Evolutionary conservation across 2,797 vertebrate species (phyloP).

Genomic region (Ctenopoma multispine): DNA sequence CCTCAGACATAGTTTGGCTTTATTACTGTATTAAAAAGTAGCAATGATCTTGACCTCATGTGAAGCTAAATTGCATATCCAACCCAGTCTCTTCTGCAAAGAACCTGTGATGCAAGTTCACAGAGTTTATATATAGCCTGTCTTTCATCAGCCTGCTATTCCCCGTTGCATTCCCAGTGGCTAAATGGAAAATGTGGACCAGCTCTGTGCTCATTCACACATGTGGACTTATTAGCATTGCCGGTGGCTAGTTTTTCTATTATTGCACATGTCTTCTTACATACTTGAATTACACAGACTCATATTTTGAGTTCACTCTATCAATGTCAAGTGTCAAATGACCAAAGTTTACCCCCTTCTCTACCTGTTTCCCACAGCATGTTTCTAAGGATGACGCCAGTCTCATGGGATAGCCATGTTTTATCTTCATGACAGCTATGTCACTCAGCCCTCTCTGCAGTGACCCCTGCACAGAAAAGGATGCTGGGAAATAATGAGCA

Average conservation of each 20-base stretch:
- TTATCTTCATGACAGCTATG: slow-evolving; percentile 85
- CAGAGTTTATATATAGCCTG: slow-evolving; percentile 79
- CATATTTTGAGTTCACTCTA: slow-evolving; percentile 37
- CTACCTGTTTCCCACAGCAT: slow-evolving; percentile 78
- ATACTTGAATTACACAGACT: slow-evolving; percentile 27
- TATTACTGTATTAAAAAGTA: slow-evolving; percentile 31
- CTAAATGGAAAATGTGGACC: slow-evolving; percentile 82
- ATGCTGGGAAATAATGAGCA: slow-evolving; percentile 88
- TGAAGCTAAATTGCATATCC: slow-evolving; percentile 56
- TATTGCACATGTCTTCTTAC: slow-evolving; percentile 58
- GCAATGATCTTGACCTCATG: slow-evolving; percentile 69
- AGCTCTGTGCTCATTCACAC: slow-evolving; percentile 77
- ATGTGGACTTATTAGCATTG: slow-evolving; percentile 70
- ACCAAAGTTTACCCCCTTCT: slow-evolving; percentile 66
- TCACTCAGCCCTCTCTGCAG: slow-evolving; percentile 89
- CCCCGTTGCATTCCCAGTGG: slow-evolving; percentile 75
- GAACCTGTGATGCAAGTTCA: slow-evolving; percentile 76
- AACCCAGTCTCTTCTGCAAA: slow-evolving; percentile 59
- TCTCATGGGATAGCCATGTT: slow-evolving; percentile 82
- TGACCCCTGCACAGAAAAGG: slow-evolving; percentile 85
- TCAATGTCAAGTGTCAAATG: slow-evolving; percentile 39
- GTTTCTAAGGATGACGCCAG: slow-evolving; percentile 81
- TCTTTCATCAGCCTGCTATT: slow-evolving; percentile 80
- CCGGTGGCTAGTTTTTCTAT: slow-evolving; percentile 58
- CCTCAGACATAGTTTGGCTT: slow-evolving; percentile 42